Conservation (phyloP, 1,140 invertebrate genomes). For the Colletes gigas region DNA sequence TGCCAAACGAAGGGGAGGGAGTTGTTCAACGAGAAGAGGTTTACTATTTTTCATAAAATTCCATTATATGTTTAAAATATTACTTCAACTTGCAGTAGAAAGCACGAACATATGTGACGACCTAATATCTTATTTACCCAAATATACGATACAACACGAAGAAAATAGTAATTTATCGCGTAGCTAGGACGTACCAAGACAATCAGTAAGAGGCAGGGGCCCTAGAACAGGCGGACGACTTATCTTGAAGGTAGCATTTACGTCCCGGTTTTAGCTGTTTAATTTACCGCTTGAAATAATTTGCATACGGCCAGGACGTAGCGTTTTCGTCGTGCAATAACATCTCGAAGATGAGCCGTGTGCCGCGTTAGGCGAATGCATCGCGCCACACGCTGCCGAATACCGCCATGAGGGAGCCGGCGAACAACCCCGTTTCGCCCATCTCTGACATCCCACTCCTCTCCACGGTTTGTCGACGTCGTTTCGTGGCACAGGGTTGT, state of each 20-base stretch:
- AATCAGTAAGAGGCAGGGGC: background rate
- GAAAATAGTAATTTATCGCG: no score
- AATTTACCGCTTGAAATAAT: conserved; percentile 77
- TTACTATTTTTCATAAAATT: no score
- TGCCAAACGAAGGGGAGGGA: no score
- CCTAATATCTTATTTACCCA: no score
- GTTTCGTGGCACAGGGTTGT: conserved; percentile 33
- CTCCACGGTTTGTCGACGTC: conserved; percentile 35
- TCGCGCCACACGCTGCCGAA: conserved; percentile 33
- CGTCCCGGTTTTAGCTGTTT: conserved; percentile 64
- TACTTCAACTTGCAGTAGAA: no score
- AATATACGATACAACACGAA: no score
- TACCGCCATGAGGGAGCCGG: conserved; percentile 15
- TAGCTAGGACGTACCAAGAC: no score
- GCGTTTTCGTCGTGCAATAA: conserved; percentile 69
- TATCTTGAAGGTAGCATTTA: conserved; percentile 48
- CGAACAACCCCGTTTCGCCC: background rate
- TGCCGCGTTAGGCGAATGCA: conserved; percentile 61
- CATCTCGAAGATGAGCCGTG: conserved; percentile 76
- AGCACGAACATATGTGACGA: no score
- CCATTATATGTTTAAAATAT: no score
- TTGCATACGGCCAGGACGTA: conserved; percentile 65
- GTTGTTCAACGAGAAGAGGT: no score
- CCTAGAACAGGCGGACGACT: background rate
- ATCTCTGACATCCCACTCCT: background rate